Evolutionary conservation across 2,113 vertebrate species (phyloP), one percentile per base, ranked within the genome.

Genomic region (Vicugna pacos): DNA sequence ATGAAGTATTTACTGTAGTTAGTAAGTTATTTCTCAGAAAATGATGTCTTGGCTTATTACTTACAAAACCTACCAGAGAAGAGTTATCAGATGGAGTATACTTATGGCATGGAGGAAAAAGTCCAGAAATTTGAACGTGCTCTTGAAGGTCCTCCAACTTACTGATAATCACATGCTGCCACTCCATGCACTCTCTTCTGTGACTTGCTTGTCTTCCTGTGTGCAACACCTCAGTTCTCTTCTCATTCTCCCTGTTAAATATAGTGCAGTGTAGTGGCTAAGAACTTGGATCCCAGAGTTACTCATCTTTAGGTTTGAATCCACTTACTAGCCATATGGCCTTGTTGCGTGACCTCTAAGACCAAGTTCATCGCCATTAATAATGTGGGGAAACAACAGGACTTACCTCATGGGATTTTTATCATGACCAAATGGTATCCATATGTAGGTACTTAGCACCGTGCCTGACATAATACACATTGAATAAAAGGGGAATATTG

Each of bases 1-100:
- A 35, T 69, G 38, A 42, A 42, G 38, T 42, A 46, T 77, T 69
- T 56, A 52, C 46, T 82, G 35, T 1, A 48, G 67, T 70, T 65
- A 81, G 20, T 77, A 84, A 93, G 30, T n/a, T n/a, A 92, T 85
- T 93, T 81, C 26, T 93, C 80, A 88, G 83, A 38, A 73, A 58
- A 58, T 62, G 11, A 73, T 89, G 19, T 14, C 3, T 65, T 93
- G 35, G 88, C 70, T 60, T 95, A 75, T 22, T 35, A 65, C 17
- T 91, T 90, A 52, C 0, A 46, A 95, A 91, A 73, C 46, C 32
- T 52, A 28, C 1, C 6, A 42, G 13, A 93, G 58, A 88, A 80
- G 42, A 70, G 8, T 32, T 96, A 75, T 92, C 32, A n/a, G 9
- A 13, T 10, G 86, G 24, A 52, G 30, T 79, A 19, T 93, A 67